Base-by-base conservation (phyloP, 2,888 invertebrate species). In the Leistus spinibarbis region DNA sequence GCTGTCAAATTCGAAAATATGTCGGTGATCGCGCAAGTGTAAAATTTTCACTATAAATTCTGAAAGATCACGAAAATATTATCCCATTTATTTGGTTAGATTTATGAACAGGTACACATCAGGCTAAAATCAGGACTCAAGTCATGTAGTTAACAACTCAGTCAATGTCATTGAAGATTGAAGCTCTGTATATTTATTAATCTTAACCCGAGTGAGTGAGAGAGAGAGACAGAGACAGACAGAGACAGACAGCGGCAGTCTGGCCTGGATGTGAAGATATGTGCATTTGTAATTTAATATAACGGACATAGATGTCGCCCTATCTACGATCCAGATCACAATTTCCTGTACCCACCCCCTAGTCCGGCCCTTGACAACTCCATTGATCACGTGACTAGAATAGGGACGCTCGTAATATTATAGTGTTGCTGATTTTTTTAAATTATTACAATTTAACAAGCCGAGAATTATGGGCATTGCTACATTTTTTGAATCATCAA, bases 261-360 rank as follows among this genome's bases (percentile, higher is more conserved):
- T 13, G 16, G 56, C 9, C 9, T 19, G 56, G 10, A 56, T 13
- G 19, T 10, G 10, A 19, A 56, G 56, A 56, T 56, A 19, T 40
- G 40, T 40, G 40, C 40, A 24, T 27, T 66, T 65, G 65, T 72
- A 72, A 72, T 72, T 72, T 64, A 72, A 66, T 72, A 54, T 73
- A 67, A 73, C 67, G 73, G 67, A 65, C 65, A 56, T 16, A 56
- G 66, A 65, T 65, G 72, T 72, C 72, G 72, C 54, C 54, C 73
- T 73, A 73, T 73, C 73, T 60, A 16, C 73, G 73, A 73, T 73
- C 73, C 66, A 67, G 73, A 73, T 73, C 73, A 73, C 73, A 73
- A 73, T 73, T 73, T 73, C 73, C 73, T 73, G 71, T 71, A 54
- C 66, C 54, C 17, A 13, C 24, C 64, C 27, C 27, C 24, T 17